Base-by-base conservation (phyloP, 2,113 vertebrate genomes). In the rabbit (Oryctolagus cuniculus) region DNA sequence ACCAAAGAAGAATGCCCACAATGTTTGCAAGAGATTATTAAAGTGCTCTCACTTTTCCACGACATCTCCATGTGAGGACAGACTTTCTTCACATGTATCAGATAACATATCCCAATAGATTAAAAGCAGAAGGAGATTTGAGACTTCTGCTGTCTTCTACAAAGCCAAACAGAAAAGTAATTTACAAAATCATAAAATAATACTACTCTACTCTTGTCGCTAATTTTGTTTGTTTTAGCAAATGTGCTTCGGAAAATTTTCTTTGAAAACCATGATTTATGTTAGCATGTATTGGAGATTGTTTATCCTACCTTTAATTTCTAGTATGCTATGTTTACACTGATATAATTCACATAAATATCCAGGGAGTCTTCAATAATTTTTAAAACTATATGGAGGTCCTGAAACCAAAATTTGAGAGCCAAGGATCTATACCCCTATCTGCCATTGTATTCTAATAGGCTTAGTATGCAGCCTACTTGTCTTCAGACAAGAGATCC, bases 101-200 rank as follows among this genome's bases (percentile, higher is more conserved):
- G 36, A 36, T 38, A 80, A 72, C 16, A 53, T 25, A 73, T 63
- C 19, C 63, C 55, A 74, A 21, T 21, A 58, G 66, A 49, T 16
- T 66, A 51, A 93, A 74, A 72, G 5, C 67, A 72, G 49, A 82
- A 87, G 27, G 2, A 70, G 51, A 82, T 44, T 63, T 88, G 36
- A 79, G 36, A 91, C 61, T 34, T 31, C 24, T 70, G 15, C 8
- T 87, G 0, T 80, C 25, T 83, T 67, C 38, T 25, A 17, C 5
- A 9, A 49, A 96, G 29, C 12, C n/a, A 84, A 70, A 75, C 6
- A 21, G n/a, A 49, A 93, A 80, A 78, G 2, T 69, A 15, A 72
- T 38, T 72, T 90, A 75, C 13, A 82, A 74, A 91, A 84, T 34
- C 25, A 3, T 77, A 70, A 88, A 92, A 67, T 21, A 64, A 86